These are phyloP conservation scores for Jordanella pulchra DNA, from an alignment of 2,797 vertebrate species.

Conservation along the genomic window DNA sequence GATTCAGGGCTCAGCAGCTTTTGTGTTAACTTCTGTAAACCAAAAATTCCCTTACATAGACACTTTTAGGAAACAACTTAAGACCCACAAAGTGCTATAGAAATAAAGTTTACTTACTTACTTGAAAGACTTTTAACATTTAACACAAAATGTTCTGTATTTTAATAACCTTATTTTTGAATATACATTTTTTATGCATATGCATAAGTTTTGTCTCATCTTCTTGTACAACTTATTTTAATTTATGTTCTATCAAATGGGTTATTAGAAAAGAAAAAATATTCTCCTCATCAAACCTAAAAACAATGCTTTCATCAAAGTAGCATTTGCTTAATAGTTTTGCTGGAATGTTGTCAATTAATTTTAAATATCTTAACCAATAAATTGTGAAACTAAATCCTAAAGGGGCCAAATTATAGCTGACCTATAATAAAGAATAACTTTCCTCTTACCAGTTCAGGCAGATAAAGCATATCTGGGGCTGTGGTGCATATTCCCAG, in stretches of 20 bases:
- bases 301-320: background rate
- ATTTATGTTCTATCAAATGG: background rate
- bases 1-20: background rate
- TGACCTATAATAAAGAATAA: slow-evolving; percentile 3
- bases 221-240: background rate
- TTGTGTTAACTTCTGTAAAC: background rate
- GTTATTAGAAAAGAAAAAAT: background rate
- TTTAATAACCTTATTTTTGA: background rate
- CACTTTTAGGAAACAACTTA: too few species aligned
- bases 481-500: slow-evolving; percentile 76
- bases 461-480: slow-evolving; percentile 84
- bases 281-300: background rate
- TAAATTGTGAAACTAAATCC: background rate
- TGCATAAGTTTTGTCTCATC: too few species aligned
- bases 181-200: background rate
- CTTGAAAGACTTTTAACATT: too few species aligned
- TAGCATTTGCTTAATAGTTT: background rate
- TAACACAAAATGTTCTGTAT: background rate
- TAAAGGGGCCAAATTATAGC: background rate
- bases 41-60: too few species aligned
- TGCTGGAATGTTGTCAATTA: background rate
- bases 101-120: too few species aligned
- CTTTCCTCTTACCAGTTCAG: slow-evolving; percentile 84
- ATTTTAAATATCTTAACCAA: background rate
- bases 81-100: too few species aligned